Evolutionary conservation across 2,113 vertebrate genomes (phyloP).

Genomic region (Condylura cristata): DNA sequence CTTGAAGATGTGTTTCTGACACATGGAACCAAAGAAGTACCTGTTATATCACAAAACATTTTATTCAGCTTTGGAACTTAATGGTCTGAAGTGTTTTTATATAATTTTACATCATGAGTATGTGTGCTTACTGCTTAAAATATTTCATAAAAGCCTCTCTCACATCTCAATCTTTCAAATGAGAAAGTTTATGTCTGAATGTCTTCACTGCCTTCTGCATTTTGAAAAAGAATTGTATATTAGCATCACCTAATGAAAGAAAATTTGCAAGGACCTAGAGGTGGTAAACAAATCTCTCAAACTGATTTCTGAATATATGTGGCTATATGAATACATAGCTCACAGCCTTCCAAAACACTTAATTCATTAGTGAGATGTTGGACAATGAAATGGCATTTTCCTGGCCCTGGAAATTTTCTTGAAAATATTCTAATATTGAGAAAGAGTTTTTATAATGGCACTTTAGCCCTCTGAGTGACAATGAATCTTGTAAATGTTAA

Average conservation of each 20-base stretch:
- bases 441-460: not conserved
- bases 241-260: not conserved
- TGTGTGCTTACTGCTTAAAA: not conserved
- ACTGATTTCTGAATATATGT: not conserved
- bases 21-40: not conserved
- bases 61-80: slow-evolving; percentile 9
- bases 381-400: not conserved
- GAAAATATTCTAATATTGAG: not conserved
- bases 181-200: not conserved
- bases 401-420: not conserved
- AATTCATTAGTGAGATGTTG: not conserved
- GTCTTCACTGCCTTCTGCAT: not conserved
- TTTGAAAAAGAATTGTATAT: not conserved
- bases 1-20: not conserved
- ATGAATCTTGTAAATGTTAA: not conserved
- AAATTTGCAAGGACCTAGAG: not conserved
- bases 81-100: not conserved
- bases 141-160: not conserved
- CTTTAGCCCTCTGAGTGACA: not conserved
- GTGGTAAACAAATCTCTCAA: not conserved
- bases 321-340: not conserved
- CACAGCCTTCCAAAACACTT: not conserved
- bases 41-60: not conserved
- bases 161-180: not conserved
- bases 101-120: slow-evolving; percentile 11